Evolutionary conservation across 2,797 vertebrate genomes (phyloP), one percentile per base, ranked within the genome.

Genomic region (Pempheris klunzingeri): DNA sequence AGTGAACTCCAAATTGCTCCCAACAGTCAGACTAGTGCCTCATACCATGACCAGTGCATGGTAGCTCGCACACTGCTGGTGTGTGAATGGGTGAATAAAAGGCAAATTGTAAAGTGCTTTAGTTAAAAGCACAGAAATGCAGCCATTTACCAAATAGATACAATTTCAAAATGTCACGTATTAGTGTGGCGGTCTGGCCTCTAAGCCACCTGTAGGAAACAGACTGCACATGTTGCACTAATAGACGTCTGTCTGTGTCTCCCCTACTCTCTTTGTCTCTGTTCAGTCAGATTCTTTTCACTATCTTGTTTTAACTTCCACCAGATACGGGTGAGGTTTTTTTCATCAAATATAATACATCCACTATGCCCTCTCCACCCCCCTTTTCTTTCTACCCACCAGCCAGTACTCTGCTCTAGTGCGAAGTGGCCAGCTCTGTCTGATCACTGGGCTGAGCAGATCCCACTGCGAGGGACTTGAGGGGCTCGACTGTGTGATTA

Each of bases 401-500:
- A 79, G 69, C 80, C 67, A 75, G 64, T 53, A 26, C 79, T 84
- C 71, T 82, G 79, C 83, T 86, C 58, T 54, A 77, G 75, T 81
- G 75, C 61, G 59, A 76, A 83, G 82, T 85, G 78, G 78, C 77
- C 71, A 73, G 85, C 82, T 86, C 85, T 64, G 73, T 93, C 90
- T 92, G 92, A 94, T 93, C 91, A 90, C 78, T 77, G 90, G 84
- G 84, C 81, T 85, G 87, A 90, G 83, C 84, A 83, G 87, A 84
- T 92, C 92, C 92, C 93, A 90, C 90, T 88, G 92, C 81, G 86
- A 88, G 89, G 72, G 91, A 89, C 91, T 91, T 90, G 91, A 90
- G 92, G 93, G 93, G 87, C 90, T 91, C 87, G 71, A 83, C 90
- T 92, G 89, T 94, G 91, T 94, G 94, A 95, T 95, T 94, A 94